Evolutionary conservation across 2,888 invertebrate genomes (phyloP), one percentile per base, ranked within the genome.

Genomic region (Argyra leucocephala): DNA sequence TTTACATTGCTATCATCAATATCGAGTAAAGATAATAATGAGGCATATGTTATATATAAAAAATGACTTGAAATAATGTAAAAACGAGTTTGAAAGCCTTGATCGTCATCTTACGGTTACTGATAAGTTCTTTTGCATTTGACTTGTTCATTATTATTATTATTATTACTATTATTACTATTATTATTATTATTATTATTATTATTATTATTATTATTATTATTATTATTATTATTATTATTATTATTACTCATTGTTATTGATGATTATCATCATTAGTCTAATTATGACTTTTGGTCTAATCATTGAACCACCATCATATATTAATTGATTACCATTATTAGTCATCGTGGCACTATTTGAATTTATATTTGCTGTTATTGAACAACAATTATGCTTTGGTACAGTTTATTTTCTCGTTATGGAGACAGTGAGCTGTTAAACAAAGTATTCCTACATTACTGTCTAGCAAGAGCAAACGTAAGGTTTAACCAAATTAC

Each of bases 121-220:
- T 31, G 75, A 75, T 9, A 79, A 71, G 69, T 80, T 79, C 6
- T 74, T 73, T 63, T 79, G 79, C 68, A 79, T 61, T 68, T 80
- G 79, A 4, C 74, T 75, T 58, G 58, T 69, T 22, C 36, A 24
- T 15, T 60, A 21, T 61, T 31, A 21, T 6, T 21, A 21, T 26
- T 60, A 24, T 61, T 31, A 21, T 31, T 21, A 61, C 24, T 18
- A 26, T 21, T 3, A n/a, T n/a, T 10, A 18, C 31, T 31, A 31
- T 26, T 4, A 61, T 21, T n/a, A 23, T 18, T 24, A 6, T 26
- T 18, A 6, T 37, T 22, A 22, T 37, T 22, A 37, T 22, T 22
- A 31, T 21, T 48, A 18, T 15, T 18, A 18, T 18, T 48, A 48
- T 48, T 9, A 5, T 18, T 15, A n/a, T 18, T 15, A 69, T 79